Evolutionary conservation across 2,888 invertebrate genomes (phyloP).

Genomic region (Pedicia rivosa): DNA sequence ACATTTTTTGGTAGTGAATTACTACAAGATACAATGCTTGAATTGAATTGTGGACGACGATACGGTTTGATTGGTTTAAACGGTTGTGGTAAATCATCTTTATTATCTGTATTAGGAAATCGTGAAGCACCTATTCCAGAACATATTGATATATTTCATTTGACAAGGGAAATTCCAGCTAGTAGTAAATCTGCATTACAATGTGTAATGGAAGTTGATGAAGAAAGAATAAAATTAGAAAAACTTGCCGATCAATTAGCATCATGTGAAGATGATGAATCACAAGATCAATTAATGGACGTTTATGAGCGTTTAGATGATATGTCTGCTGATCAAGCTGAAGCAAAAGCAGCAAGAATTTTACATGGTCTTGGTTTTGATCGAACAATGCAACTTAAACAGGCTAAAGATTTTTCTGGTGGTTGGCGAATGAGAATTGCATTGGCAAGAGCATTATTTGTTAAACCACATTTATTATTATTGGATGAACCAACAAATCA

Average conservation of each 20-base stretch:
- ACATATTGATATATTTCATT: constrained; percentile 93
- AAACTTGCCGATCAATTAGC: constrained; percentile 81
- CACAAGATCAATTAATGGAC: constrained; percentile 93
- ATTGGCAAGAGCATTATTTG: constrained; percentile 87
- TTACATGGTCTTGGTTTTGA: constrained; percentile 94
- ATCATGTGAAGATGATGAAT: constrained; percentile 74
- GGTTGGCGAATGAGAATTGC: constrained; percentile 99
- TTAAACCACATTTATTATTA: constrained; percentile 91
- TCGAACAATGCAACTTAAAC: constrained; percentile 66
- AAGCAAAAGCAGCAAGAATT: constrained; percentile 85
- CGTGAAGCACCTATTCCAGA: constrained; percentile 93
- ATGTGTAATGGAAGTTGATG: constrained; percentile 97
- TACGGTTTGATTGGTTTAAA: constrained; percentile 97
- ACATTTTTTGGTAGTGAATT: constrained; percentile 97
- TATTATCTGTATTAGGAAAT: constrained; percentile 79
- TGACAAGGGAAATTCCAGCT: constrained; percentile 96
- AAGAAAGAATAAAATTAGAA: constrained; percentile 81
- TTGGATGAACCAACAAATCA: constrained; percentile 99
- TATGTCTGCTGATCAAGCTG: constrained; percentile 89
- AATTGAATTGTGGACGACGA: constrained; percentile 91
- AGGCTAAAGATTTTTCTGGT: constrained; percentile 79
- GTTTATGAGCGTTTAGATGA: constrained; percentile 96
- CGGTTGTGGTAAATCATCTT: constrained; percentile 95
- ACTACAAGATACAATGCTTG: constrained; percentile 86
- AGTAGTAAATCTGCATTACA: constrained; percentile 89